These are phyloP conservation scores for Pteruthius melanotis DNA, from an alignment of 2,113 vertebrate species.

Conservation along the genomic window DNA sequence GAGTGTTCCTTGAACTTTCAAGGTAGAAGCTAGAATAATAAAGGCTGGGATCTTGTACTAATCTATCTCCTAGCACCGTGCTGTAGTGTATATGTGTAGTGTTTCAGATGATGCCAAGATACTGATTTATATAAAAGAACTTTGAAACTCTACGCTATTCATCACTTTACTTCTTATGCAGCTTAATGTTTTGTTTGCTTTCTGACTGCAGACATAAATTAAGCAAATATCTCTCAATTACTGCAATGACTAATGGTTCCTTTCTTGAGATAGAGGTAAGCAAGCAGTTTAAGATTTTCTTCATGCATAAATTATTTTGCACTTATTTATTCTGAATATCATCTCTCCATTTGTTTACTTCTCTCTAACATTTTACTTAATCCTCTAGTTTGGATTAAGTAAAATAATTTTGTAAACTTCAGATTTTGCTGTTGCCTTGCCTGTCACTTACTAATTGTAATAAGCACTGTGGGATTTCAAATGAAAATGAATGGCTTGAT, in stretches of 20 bases:
- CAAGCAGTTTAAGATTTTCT: neutral
- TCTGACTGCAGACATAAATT: conserved; percentile 5
- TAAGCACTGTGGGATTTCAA: neutral
- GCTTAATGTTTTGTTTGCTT: neutral
- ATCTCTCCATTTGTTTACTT: neutral
- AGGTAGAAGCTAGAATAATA: neutral
- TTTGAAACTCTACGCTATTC: neutral
- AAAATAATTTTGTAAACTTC: neutral
- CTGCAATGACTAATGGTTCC: neutral
- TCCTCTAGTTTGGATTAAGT: neutral
- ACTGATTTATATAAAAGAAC: neutral
- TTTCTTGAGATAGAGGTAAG: neutral
- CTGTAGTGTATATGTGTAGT: neutral
- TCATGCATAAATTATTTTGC: neutral
- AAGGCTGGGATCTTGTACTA: neutral
- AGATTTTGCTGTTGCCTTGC: neutral
- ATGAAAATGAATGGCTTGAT: neutral
- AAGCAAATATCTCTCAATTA: conserved; percentile 31
- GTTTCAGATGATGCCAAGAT: neutral
- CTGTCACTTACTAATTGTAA: neutral
- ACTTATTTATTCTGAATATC: neutral
- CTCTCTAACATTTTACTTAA: neutral
- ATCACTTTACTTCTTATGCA: neutral
- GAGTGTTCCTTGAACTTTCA: neutral
- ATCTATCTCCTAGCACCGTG: neutral